Conservation (phyloP, 1,140 invertebrate genomes). For the Anagrus nilaparvatae region DNA sequence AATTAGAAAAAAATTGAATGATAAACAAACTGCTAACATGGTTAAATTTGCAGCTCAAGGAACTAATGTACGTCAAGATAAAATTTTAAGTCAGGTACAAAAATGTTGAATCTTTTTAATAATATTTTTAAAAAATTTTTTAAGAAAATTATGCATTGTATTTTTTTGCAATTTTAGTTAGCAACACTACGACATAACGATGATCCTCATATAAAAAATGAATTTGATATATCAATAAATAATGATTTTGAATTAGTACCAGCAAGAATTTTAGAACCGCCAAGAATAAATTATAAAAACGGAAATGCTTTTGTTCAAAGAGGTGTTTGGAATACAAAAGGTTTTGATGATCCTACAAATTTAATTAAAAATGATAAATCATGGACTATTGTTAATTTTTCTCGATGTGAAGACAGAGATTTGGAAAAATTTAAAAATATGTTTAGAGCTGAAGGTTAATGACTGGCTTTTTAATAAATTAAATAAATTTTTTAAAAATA, state of each 20-base stretch:
- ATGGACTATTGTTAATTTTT: constrained; percentile 41
- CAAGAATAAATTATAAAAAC: constrained; percentile 43
- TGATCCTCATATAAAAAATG: constrained; percentile 40
- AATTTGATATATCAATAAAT: constrained; percentile 49
- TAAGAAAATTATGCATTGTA: constrained; percentile 4
- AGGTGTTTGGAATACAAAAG: constrained; percentile 23
- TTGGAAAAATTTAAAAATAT: no score
- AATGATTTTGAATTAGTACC: constrained; percentile 44
- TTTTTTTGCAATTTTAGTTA: background rate
- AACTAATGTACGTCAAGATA: constrained; percentile 47
- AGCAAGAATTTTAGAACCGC: constrained; percentile 47
- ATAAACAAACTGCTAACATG: constrained; percentile 53
- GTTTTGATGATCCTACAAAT: constrained; percentile 39
- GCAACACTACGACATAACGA: constrained; percentile 35
- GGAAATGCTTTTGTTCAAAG: no score
- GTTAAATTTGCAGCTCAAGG: constrained; percentile 52
- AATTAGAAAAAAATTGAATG: constrained; percentile 42
- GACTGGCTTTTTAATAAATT: no score
- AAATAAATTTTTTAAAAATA: no score
- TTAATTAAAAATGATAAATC: constrained; percentile 24
- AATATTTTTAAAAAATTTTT: background rate
- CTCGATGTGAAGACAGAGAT: no score
- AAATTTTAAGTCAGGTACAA: constrained; percentile 38
- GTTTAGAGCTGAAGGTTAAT: no score
- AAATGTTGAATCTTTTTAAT: background rate